These are phyloP conservation scores for Icerya purchasi DNA, from an alignment of 2,888 invertebrate genomes.

Conservation along the genomic window DNA sequence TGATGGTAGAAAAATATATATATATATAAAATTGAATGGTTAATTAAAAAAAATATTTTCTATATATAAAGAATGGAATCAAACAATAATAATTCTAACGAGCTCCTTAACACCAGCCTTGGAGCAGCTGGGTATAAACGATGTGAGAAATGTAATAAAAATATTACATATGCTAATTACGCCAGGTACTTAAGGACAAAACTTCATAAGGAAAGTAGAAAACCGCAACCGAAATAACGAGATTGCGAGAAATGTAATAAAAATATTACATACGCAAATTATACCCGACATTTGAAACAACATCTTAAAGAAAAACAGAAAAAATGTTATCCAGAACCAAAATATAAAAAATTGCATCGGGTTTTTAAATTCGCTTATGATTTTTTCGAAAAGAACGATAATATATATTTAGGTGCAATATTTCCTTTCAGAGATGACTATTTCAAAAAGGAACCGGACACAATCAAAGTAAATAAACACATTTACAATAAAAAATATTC, in stretches of 20 bases:
- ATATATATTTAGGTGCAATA: no score
- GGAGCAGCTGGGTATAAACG: no score
- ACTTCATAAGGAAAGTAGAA: not conserved
- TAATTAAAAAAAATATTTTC: not conserved
- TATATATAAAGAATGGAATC: not conserved
- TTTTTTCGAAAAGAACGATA: no score
- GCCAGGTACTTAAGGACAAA: not conserved
- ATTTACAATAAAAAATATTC: no score
- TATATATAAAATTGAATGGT: not conserved
- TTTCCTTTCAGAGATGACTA: no score
- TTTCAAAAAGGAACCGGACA: no score
- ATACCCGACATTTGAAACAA: not conserved
- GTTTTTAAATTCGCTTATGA: no score
- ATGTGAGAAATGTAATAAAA: not conserved
- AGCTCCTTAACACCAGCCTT: no score
- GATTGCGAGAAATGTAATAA: not conserved
- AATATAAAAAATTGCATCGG: no score
- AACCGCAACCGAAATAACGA: not conserved
- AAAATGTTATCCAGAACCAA: no score
- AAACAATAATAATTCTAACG: not conserved
- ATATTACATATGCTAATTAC: not conserved
- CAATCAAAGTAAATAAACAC: no score
- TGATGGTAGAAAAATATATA: not conserved
- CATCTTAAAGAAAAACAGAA: no score
- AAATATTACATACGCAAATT: not conserved